phyloP scores from a whole-genome alignment of 2,797 vertebrate species.

The Coccyzus lansbergi region DNA sequence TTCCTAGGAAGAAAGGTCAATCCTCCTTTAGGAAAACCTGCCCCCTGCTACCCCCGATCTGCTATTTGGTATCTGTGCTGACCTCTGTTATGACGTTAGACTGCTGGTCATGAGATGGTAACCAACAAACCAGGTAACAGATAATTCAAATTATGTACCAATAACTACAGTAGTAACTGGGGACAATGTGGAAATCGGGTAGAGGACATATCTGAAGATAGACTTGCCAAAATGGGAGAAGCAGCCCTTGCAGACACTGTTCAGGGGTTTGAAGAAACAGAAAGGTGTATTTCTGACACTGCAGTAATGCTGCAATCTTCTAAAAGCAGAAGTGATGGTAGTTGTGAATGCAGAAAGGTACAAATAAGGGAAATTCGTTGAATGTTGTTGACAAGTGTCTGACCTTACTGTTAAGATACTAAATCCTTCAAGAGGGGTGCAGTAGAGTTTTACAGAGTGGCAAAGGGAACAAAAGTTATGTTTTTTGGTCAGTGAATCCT shows the following conservation, averaged over 20 bases:
- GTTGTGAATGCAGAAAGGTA: background rate
- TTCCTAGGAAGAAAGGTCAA: background rate
- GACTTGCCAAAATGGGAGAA: background rate
- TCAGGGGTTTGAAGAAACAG: background rate
- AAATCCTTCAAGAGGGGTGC: background rate
- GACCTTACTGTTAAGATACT: background rate
- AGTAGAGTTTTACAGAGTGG: background rate
- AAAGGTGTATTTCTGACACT: background rate
- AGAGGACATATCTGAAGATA: background rate
- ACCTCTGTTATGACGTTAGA: background rate
- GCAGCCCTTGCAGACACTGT: background rate
- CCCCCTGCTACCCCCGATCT: accelerated
- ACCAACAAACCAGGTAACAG: background rate
- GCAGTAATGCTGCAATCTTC: background rate
- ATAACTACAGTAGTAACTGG: background rate
- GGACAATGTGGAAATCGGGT: background rate
- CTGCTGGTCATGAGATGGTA: background rate
- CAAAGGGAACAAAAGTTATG: background rate
- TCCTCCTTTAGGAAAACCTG: background rate
- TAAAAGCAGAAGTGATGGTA: background rate
- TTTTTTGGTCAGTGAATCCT: background rate
- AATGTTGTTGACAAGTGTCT: background rate
- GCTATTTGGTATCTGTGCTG: background rate
- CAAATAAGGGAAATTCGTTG: background rate
- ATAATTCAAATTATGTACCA: background rate